These are phyloP conservation scores for Semaprochilodus insignis DNA, from an alignment of 2,797 vertebrate genomes.

Conservation along the genomic window DNA sequence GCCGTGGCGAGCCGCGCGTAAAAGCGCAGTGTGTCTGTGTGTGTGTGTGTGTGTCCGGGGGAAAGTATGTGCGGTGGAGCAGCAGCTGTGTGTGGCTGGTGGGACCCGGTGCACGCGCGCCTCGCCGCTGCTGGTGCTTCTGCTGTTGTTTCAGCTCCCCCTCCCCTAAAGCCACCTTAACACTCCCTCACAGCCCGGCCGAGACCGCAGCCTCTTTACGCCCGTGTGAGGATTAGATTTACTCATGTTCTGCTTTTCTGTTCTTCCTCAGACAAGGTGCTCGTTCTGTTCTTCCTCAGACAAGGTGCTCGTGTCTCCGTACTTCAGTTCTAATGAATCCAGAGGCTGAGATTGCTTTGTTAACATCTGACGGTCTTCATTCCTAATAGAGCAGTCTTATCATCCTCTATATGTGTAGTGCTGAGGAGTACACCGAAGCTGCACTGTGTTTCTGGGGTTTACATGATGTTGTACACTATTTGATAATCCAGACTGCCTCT, in stretches of 20 bases:
- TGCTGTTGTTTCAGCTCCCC: neutral
- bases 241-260: neutral
- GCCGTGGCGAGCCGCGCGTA: conserved; percentile 49
- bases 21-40: conserved; percentile 53
- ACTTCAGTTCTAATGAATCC: no score
- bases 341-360: no score
- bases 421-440: no score
- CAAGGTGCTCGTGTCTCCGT: neutral
- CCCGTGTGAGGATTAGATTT: neutral
- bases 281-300: neutral
- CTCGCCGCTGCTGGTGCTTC: neutral
- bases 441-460: no score
- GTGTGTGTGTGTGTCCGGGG: neutral
- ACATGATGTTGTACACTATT: no score
- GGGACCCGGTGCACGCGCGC: neutral
- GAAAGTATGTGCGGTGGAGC: neutral
- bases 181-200: neutral
- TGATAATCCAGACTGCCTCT: no score
- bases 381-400: no score
- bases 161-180: neutral
- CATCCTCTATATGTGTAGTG: no score
- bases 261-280: neutral
- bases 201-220: neutral
- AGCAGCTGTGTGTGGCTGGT: conserved; percentile 12
- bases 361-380: no score